These are phyloP conservation scores for Ochropacha duplaris DNA, from an alignment of 2,888 invertebrate genomes.

Conservation along the genomic window DNA sequence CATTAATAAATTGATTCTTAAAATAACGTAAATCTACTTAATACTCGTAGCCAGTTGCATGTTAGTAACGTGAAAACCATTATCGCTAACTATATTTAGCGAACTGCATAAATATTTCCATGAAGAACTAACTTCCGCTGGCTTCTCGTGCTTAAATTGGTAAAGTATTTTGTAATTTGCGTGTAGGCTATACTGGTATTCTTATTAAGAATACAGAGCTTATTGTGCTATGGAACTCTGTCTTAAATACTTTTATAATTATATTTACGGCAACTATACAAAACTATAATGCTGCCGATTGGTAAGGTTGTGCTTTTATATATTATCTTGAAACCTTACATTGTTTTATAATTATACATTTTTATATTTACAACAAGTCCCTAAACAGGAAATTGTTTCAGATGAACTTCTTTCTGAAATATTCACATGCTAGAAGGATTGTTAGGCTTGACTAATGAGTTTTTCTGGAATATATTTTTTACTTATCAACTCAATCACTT, in stretches of 20 bases:
- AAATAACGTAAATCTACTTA: constrained; percentile 32
- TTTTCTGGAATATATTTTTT: not conserved
- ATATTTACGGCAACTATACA: too few relatives aligned
- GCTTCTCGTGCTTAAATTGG: constrained; percentile 33
- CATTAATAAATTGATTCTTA: constrained; percentile 8
- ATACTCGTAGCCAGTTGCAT: constrained; percentile 37
- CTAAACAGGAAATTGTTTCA: too few relatives aligned
- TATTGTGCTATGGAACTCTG: not conserved
- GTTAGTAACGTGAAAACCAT: constrained; percentile 43
- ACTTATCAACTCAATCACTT: not conserved
- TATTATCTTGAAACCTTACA: too few relatives aligned
- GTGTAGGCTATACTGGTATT: constrained; percentile 4
- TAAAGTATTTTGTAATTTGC: constrained; percentile 4
- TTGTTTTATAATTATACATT: not conserved
- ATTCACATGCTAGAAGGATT: too few relatives aligned
- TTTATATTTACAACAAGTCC: too few relatives aligned
- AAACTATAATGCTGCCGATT: too few relatives aligned
- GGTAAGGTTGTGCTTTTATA: too few relatives aligned
- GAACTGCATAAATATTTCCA: constrained; percentile 47
- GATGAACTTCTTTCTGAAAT: too few relatives aligned
- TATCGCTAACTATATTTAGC: constrained; percentile 40
- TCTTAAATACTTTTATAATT: not conserved
- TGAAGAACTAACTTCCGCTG: constrained; percentile 35
- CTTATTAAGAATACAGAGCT: not conserved
- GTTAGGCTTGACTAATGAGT: too few relatives aligned